phyloP scores from a whole-genome alignment of 2,888 invertebrate species.

The Drosophila meridionalis region DNA sequence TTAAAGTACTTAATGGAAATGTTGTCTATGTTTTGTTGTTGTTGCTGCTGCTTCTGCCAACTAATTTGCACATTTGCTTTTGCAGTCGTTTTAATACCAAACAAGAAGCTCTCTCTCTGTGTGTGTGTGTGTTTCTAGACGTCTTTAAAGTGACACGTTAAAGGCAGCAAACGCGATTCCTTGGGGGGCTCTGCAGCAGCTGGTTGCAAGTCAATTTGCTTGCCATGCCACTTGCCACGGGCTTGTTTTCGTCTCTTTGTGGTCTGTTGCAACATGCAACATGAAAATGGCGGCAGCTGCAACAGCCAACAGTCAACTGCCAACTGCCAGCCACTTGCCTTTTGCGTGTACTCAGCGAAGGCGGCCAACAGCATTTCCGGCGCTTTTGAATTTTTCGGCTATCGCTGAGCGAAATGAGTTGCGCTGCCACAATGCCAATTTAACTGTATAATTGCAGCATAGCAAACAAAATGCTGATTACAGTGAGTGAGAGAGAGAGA shows the following conservation, averaged over 20 bases:
- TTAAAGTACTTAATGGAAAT: constrained; percentile 14
- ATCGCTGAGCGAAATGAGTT: constrained; percentile 29
- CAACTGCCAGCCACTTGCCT: constrained; percentile 20
- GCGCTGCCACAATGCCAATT: constrained; percentile 35
- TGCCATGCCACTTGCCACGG: constrained; percentile 27
- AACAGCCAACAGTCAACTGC: constrained; percentile 38
- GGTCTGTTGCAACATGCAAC: constrained; percentile 56
- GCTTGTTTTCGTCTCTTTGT: constrained; percentile 42
- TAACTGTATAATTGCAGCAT: constrained; percentile 51
- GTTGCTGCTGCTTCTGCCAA: not conserved
- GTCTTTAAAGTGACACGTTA: constrained; percentile 10
- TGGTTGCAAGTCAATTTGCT: constrained; percentile 54
- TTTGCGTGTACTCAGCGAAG: constrained; percentile 27
- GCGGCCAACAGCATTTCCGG: constrained; percentile 26
- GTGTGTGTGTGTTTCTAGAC: not conserved
- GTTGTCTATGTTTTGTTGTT: not conserved
- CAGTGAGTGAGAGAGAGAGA: not conserved
- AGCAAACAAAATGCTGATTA: constrained; percentile 38
- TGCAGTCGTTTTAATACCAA: constrained; percentile 41
- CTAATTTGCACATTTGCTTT: constrained; percentile 40
- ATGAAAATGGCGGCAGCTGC: constrained; percentile 68
- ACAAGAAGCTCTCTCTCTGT: constrained; percentile 2
- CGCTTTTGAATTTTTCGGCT: constrained; percentile 18
- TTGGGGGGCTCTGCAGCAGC: constrained; percentile 25
- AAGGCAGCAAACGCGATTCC: constrained; percentile 7